Base-by-base conservation (phyloP, 2,888 invertebrate species). In the Nematopogon swammerdamellus region DNA sequence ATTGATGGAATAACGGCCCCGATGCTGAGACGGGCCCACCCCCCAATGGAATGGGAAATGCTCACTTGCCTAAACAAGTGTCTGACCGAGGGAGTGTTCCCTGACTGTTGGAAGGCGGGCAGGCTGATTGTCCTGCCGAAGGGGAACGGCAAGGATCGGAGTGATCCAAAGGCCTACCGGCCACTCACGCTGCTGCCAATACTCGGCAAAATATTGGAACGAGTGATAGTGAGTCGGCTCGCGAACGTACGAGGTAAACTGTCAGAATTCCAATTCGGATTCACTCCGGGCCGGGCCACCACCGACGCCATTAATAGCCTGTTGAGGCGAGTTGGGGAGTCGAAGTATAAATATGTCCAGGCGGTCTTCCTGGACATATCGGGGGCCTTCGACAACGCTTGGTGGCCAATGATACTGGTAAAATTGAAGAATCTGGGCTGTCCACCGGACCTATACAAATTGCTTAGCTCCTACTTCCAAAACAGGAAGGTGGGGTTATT, bases 121-220 rank as follows among this genome's bases (percentile, higher is more conserved):
- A 36, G 29, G 19, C 18, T 46, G 2, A 2, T 30, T 5, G 46
- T 46, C 1, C 43, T 49, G 29, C 47, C 50, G 3, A 47, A 50
- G 42, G 36, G 44, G 3, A 29, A 29, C 8, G 47, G n/a, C 18
- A 46, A 29, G 47, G 45, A 47, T 14, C 18, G 1, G 19, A 16
- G 8, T 1, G 44, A 46, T 2, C 43, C 49, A 0, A 46, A 19
- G 6, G 45, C 49, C 1, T 54, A 52, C n/a, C 18, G 55, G 3
- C 51, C 56, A 2, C 45, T 53, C 8, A 49, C 54, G 11, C 44
- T 56, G 1, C 44, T 55, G 3, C 29, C 54, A 3, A 45, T 50
- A 1, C 10, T 57, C n/a, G 53, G 53, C 0, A 57, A 57, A 30
- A 10, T 54, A 0, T 51, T 51, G n/a, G 58, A 58, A 19, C 25